phyloP scores from a whole-genome alignment of 2,888 invertebrate species.

The Ischnura elegans region DNA sequence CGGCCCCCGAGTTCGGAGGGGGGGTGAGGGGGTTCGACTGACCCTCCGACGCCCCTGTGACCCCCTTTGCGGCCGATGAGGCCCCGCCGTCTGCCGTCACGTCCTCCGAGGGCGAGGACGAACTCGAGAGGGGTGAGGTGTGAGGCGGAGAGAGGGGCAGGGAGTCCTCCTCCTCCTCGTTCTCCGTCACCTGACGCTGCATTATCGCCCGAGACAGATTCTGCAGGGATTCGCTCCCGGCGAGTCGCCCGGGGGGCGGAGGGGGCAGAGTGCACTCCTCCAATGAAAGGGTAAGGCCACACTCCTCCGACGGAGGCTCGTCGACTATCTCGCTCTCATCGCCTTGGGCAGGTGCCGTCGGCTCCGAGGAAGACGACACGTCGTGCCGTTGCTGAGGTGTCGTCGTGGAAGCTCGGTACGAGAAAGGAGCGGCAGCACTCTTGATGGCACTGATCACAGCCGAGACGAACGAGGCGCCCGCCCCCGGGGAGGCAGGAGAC shows the following conservation, averaged over 20 bases:
- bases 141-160: constrained; percentile 73
- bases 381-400: constrained; percentile 37
- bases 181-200: constrained; percentile 84
- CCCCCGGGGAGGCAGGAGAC: constrained; percentile 80
- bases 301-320: constrained; percentile 36
- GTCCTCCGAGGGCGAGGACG: constrained; percentile 52
- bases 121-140: constrained; percentile 73
- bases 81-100: constrained; percentile 24
- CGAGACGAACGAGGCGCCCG: constrained; percentile 85
- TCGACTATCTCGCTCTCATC: background rate
- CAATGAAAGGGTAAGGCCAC: background rate
- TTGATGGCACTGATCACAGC: constrained; percentile 86
- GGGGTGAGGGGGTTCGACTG: constrained; percentile 77
- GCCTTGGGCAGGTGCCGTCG: background rate
- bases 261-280: constrained; percentile 41
- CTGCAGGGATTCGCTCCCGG: constrained; percentile 85
- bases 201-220: constrained; percentile 89
- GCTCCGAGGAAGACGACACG: constrained; percentile 47
- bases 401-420: background rate
- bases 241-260: constrained; percentile 69
- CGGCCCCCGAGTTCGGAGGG: constrained; percentile 78
- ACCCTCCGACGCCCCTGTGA: constrained; percentile 78
- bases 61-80: constrained; percentile 77
- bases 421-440: constrained; percentile 78
- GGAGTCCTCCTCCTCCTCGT: constrained; percentile 72